Evolutionary conservation across 2,888 invertebrate species (phyloP).

Genomic region (Ochropleura leucogaster): DNA sequence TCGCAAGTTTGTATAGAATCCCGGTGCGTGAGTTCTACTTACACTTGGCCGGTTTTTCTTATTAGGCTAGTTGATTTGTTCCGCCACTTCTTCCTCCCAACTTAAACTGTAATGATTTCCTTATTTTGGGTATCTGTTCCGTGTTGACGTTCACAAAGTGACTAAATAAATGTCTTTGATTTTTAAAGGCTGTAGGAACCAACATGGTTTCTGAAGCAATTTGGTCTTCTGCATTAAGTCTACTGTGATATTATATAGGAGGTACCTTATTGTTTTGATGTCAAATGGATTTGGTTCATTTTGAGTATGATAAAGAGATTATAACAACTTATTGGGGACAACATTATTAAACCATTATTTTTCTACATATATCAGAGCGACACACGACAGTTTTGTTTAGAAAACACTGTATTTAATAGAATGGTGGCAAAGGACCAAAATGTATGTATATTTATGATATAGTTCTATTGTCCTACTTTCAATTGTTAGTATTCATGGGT

Average conservation of each 20-base stretch:
- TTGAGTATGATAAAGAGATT: constrained; percentile 28
- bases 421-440: not conserved
- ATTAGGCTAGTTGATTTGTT: no score
- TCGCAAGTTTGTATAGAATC: no score
- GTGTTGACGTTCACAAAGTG: no score
- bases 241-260: not conserved
- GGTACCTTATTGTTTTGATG: not conserved
- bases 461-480: not conserved
- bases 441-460: not conserved
- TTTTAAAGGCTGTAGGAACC: no score
- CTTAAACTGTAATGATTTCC: no score
- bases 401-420: not conserved
- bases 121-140: no score
- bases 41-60: no score
- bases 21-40: no score
- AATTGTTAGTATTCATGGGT: not conserved
- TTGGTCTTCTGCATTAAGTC: no score
- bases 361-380: not conserved
- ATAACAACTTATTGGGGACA: constrained; percentile 27
- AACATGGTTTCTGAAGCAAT: no score
- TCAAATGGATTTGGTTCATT: not conserved
- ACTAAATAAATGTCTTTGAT: no score
- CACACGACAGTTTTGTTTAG: constrained; percentile 17
- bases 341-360: constrained; percentile 9
- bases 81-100: no score